Percentiles rank a stretch among this genome's conserved stretches.
phyloP scores from a whole-genome alignment of 1,140 invertebrate species.

The Bombus confusus region DNA sequence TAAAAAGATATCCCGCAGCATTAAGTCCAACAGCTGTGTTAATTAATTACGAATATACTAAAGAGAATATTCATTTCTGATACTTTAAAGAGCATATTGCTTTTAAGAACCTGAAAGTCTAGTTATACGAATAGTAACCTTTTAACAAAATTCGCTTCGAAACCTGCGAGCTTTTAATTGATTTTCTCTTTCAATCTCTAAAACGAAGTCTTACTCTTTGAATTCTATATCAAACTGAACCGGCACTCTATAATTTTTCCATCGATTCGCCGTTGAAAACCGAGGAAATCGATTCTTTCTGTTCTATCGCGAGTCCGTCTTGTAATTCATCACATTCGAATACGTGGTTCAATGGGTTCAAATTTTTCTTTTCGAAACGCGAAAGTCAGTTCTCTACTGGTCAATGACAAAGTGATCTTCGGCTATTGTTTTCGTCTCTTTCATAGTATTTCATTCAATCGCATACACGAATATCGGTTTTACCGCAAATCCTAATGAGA shows the following conservation, averaged over 20 bases:
- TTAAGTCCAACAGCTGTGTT: neutral
- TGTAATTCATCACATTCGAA: constrained; percentile 30
- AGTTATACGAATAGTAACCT: neutral
- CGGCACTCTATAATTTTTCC: constrained; percentile 9
- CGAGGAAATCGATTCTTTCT: constrained; percentile 21
- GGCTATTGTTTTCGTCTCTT: neutral
- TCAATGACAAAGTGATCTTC: constrained; percentile 7
- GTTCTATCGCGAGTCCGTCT: constrained; percentile 11
- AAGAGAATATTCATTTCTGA: neutral
- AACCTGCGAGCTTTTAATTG: neutral
- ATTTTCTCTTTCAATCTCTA: neutral
- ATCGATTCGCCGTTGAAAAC: neutral
- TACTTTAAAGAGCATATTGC: neutral
- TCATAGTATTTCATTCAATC: neutral
- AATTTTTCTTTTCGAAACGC: neutral
- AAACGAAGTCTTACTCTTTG: neutral
- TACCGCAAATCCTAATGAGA: neutral
- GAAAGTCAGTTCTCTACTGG: neutral
- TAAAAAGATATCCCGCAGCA: no score
- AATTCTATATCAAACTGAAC: constrained; percentile 10
- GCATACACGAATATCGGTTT: neutral
- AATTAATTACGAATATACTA: neutral
- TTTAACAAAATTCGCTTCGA: neutral
- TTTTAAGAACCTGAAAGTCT: neutral
- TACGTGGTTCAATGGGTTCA: neutral